Conservation (phyloP, 2,797 vertebrate genomes). For the Paratrypauchen microcephalus region DNA sequence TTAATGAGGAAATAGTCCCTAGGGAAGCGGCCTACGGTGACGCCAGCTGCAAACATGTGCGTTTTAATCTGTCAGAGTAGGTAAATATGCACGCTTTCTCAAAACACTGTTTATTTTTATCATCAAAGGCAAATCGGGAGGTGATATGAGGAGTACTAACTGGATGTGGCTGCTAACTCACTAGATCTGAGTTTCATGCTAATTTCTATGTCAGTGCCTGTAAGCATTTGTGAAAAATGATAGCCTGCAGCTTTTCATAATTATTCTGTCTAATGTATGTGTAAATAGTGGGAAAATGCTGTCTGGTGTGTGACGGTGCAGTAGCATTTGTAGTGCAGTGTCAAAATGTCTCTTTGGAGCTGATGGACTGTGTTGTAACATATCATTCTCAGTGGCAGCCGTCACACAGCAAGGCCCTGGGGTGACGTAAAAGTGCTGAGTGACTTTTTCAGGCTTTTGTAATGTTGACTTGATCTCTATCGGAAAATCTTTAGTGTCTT, state of each 20-base stretch:
- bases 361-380: constrained; percentile 49
- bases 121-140: constrained; percentile 11
- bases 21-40: constrained; percentile 15
- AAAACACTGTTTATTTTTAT: constrained; percentile 1
- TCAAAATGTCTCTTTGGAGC: constrained; percentile 30
- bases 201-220: constrained; percentile 13
- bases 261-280: constrained; percentile 18
- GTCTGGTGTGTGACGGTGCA: not conserved
- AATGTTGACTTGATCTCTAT: constrained; percentile 42
- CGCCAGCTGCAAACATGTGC: constrained; percentile 20
- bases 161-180: constrained; percentile 4
- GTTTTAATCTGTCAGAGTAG: not conserved
- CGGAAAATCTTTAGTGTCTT: constrained; percentile 18
- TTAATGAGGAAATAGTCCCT: constrained; percentile 42
- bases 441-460: constrained; percentile 44
- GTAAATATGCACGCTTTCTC: not conserved
- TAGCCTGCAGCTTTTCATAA: constrained; percentile 30
- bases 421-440: constrained; percentile 53
- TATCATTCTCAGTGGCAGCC: constrained; percentile 39
- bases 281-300: constrained; percentile 13
- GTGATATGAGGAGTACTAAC: constrained; percentile 15
- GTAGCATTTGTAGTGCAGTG: constrained; percentile 15
- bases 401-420: constrained; percentile 22
- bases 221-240: constrained; percentile 19
- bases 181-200: constrained; percentile 9